Percentiles rank a stretch among this genome's conserved stretches.
Conservation (phyloP, 2,888 invertebrate genomes). For the Limnephilus auricula region DNA sequence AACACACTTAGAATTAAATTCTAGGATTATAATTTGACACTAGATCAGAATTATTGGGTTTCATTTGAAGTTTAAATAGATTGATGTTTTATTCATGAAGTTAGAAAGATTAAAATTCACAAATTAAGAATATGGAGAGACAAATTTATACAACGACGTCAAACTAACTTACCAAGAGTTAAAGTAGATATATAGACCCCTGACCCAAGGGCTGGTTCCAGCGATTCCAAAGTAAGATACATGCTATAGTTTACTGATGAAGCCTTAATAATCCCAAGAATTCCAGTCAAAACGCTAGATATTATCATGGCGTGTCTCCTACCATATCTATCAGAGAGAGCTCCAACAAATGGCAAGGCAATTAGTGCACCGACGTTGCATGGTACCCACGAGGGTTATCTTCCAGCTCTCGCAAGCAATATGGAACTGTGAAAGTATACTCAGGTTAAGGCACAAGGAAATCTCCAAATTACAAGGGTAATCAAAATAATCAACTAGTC, state of each 20-base stretch:
- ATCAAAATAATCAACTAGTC: not conserved
- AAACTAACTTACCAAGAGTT: conserved; percentile 79
- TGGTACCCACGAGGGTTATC: conserved; percentile 84
- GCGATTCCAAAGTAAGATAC: conserved; percentile 84
- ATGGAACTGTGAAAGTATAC: conserved; percentile 71
- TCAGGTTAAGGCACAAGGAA: too few relatives aligned
- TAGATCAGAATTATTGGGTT: not conserved
- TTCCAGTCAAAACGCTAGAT: conserved; percentile 80
- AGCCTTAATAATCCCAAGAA: conserved; percentile 83
- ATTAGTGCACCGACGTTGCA: conserved; percentile 85
- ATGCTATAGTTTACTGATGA: conserved; percentile 83
- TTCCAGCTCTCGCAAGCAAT: conserved; percentile 82
- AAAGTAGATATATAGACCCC: conserved; percentile 86
- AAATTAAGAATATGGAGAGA: not conserved
- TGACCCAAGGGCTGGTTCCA: conserved; percentile 84
- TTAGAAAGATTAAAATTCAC: not conserved
- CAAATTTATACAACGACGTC: not conserved
- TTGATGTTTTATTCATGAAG: not conserved
- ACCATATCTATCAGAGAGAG: conserved; percentile 86
- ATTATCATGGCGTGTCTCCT: conserved; percentile 80
- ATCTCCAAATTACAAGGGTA: too few relatives aligned
- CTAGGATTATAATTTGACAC: not conserved
- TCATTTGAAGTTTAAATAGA: not conserved
- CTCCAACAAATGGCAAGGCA: conserved; percentile 84
- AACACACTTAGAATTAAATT: not conserved